phyloP scores from a whole-genome alignment of 2,113 vertebrate genomes.

The Chloropsis hardwickii region DNA sequence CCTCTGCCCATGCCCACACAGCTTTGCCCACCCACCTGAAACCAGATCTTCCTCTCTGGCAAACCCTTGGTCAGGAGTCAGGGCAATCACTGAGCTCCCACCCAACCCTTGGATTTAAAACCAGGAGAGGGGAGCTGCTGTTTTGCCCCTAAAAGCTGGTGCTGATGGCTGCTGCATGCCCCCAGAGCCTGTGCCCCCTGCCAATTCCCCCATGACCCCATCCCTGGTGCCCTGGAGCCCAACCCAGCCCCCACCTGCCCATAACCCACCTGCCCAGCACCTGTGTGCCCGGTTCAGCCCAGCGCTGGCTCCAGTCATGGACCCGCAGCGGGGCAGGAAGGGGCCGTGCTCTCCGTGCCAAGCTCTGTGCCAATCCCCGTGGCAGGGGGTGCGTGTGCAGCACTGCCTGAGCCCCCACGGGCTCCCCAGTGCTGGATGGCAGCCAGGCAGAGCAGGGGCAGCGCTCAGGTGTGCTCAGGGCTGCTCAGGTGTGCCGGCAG shows the following conservation, averaged over 20 bases:
- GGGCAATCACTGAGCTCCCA: rapidly evolving
- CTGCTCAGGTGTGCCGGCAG: neutral
- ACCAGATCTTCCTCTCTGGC: neutral
- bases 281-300: neutral
- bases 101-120: neutral
- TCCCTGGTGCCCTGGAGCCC: neutral
- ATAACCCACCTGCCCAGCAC: neutral
- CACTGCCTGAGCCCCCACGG: neutral
- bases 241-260: neutral
- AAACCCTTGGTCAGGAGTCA: rapidly evolving
- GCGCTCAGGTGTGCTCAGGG: neutral
- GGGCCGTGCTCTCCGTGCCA: rapidly evolving
- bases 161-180: no score
- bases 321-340: rapidly evolving
- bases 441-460: neutral
- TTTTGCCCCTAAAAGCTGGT: rapidly evolving
- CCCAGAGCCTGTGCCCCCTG: no score
- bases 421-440: rapidly evolving
- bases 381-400: neutral
- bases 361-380: neutral
- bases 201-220: neutral
- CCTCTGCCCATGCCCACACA: neutral
- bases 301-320: neutral
- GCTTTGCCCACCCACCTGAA: rapidly evolving
- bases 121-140: neutral